Percentiles rank a stretch among this genome's conserved stretches.
These are phyloP conservation scores for Aurelia coerulea DNA, from an alignment of 30 jellyfish, hydroid and myxozoan species.

Conservation along the genomic window DNA sequence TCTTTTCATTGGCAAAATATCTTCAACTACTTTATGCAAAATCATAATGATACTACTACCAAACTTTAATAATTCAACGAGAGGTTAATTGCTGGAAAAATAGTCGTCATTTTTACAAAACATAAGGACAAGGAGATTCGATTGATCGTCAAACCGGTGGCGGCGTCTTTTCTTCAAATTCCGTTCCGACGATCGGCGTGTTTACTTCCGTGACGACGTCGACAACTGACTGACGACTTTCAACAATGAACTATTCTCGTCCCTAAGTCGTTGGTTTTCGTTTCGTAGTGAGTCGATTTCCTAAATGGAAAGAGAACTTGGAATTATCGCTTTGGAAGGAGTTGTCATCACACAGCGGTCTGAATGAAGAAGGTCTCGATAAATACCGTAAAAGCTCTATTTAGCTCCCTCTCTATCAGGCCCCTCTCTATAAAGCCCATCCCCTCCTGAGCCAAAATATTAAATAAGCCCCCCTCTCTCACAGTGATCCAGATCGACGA, in stretches of 20 bases:
- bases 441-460: too few species aligned
- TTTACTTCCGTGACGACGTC: constrained; percentile 63
- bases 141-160: neutral
- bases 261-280: constrained; percentile 91
- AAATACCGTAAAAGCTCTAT: too few species aligned
- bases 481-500: too few species aligned
- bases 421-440: too few species aligned
- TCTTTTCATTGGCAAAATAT: constrained; percentile 3
- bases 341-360: too few species aligned
- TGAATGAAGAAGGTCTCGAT: too few species aligned
- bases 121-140: constrained; percentile 25
- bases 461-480: too few species aligned
- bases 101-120: constrained; percentile 44
- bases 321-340: neutral
- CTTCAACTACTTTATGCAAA: constrained; percentile 44
- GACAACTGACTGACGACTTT: constrained; percentile 86
- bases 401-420: too few species aligned
- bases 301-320: constrained; percentile 35
- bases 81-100: constrained; percentile 45
- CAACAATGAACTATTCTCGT: constrained; percentile 89
- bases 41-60: constrained; percentile 52
- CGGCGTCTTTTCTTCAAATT: neutral
- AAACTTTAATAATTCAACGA: constrained; percentile 47
- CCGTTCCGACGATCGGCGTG: constrained; percentile 1
- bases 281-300: constrained; percentile 91